These are phyloP conservation scores for Sipha flava DNA, from an alignment of 1,140 invertebrate genomes.

Conservation along the genomic window DNA sequence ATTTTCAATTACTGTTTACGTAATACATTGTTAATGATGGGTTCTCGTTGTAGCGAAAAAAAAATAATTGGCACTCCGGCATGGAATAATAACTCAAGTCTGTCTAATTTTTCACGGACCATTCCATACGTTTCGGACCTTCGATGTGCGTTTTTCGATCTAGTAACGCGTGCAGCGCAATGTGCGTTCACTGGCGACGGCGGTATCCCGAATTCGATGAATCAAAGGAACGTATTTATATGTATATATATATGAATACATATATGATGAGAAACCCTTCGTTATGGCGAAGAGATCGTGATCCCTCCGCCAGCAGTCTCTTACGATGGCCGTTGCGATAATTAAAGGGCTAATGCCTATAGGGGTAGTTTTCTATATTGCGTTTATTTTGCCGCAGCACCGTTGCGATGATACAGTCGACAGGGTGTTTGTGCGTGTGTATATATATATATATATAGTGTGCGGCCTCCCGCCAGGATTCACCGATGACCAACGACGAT, in stretches of 20 bases:
- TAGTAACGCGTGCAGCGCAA: background rate
- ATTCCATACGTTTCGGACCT: background rate
- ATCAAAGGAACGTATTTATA: background rate
- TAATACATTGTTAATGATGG: background rate
- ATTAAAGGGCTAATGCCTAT: slow-evolving; percentile 20
- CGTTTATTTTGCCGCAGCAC: background rate
- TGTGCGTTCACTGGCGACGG: background rate
- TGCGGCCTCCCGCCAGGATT: background rate
- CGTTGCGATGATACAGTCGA: no score
- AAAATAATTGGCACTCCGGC: background rate
- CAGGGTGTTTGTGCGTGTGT: no score
- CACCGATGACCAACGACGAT: slow-evolving; percentile 9
- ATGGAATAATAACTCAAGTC: background rate
- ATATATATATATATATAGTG: background rate
- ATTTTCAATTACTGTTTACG: no score
- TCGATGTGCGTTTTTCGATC: background rate
- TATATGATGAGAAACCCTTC: no score
- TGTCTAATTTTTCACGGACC: background rate
- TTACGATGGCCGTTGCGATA: slow-evolving; percentile 1
- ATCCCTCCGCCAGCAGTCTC: background rate
- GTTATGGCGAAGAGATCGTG: no score
- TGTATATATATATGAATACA: background rate
- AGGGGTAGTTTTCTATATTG: background rate
- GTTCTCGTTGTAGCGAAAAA: background rate
- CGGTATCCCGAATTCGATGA: background rate